phyloP scores from a whole-genome alignment of 92 coral and sea anemone species.

The Zoanthus solanderi region DNA sequence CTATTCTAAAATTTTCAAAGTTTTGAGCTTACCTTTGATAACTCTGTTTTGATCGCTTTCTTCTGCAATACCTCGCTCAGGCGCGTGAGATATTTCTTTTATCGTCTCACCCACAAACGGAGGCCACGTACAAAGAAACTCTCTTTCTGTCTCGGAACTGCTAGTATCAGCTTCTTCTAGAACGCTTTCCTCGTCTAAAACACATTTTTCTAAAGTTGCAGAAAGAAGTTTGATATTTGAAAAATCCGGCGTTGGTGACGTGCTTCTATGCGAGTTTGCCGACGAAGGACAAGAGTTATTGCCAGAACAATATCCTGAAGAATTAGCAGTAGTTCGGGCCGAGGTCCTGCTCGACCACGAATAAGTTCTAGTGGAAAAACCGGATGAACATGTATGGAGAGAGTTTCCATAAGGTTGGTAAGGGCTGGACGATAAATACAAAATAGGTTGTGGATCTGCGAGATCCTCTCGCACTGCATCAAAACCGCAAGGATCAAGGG shows the following conservation, averaged over 20 bases:
- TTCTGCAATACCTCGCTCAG: background rate
- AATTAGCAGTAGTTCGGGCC: conserved; percentile 73
- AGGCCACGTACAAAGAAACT: conserved; percentile 37
- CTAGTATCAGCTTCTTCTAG: conserved; percentile 56
- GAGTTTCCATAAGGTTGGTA: conserved; percentile 37
- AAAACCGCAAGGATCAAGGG: conserved; percentile 34
- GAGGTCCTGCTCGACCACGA: conserved; percentile 87
- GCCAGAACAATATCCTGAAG: conserved; percentile 95
- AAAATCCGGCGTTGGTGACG: conserved; percentile 96
- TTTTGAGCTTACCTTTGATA: conserved; percentile 18
- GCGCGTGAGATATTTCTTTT: background rate
- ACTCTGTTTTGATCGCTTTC: background rate
- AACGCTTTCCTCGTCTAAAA: conserved; percentile 67
- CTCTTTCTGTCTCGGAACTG: conserved; percentile 26
- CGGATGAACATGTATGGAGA: conserved; percentile 42
- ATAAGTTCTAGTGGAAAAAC: conserved; percentile 61
- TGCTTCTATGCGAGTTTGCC: conserved; percentile 94
- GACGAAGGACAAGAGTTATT: conserved; percentile 97
- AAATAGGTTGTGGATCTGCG: conserved; percentile 30
- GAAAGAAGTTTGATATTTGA: conserved; percentile 79
- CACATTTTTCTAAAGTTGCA: conserved; percentile 77
- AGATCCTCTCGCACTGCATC: conserved; percentile 14
- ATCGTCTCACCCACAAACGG: background rate
- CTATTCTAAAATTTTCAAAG: background rate
- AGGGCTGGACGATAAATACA: conserved; percentile 34